Percentiles rank a stretch among this genome's conserved stretches.
Conservation (phyloP, 2,797 vertebrate species). For the Enteromius thamalakanensis region DNA sequence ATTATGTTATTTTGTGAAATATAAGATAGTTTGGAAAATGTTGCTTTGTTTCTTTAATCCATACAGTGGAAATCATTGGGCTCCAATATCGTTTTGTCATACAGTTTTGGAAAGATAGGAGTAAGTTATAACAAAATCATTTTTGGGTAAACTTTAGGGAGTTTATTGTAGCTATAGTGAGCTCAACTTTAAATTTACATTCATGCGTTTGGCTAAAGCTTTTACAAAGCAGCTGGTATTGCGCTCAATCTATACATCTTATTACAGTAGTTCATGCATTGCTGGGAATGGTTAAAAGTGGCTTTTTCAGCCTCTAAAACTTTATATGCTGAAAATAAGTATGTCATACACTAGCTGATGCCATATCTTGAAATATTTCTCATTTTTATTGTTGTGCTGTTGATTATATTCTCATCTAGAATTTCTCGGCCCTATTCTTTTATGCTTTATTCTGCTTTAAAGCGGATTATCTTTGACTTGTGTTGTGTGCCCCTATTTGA, state of each 20-base stretch:
- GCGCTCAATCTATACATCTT: neutral
- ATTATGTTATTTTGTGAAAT: neutral
- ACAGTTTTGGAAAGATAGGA: neutral
- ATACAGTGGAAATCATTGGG: neutral
- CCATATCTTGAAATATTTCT: neutral
- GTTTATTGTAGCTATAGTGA: neutral
- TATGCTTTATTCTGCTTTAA: neutral
- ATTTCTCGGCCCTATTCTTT: neutral
- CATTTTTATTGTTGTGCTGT: neutral
- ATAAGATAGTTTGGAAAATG: neutral
- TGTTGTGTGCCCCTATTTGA: neutral
- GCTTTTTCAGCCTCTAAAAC: neutral
- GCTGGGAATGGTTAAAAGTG: neutral
- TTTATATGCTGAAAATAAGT: neutral
- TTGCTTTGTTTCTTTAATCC: neutral
- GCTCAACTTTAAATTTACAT: neutral
- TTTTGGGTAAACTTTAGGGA: neutral
- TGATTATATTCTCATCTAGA: neutral
- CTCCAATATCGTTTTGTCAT: neutral
- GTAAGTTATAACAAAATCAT: neutral
- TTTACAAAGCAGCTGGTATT: neutral
- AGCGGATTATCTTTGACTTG: neutral
- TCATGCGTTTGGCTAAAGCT: neutral
- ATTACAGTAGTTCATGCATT: neutral
- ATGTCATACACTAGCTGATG: neutral